phyloP scores from a whole-genome alignment of 2,888 invertebrate species.

The Leucoptera coffeella region DNA sequence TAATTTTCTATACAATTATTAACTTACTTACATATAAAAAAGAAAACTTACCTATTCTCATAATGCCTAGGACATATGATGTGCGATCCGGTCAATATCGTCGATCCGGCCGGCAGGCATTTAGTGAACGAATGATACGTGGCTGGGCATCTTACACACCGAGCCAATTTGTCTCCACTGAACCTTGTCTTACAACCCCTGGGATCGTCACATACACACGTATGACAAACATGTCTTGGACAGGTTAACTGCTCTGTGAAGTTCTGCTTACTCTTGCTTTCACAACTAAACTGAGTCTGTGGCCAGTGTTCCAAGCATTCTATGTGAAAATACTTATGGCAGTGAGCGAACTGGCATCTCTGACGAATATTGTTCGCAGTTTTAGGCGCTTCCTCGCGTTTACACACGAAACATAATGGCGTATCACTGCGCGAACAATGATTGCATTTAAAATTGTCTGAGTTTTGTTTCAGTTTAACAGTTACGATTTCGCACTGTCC shows the following conservation, averaged over 20 bases:
- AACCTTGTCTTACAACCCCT: slow-evolving; percentile 58
- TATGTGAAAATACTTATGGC: slow-evolving; percentile 69
- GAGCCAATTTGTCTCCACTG: slow-evolving; percentile 59
- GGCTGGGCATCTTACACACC: slow-evolving; percentile 83
- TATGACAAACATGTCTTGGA: slow-evolving; percentile 80
- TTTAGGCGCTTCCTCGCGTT: slow-evolving; percentile 24
- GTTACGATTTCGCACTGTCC: slow-evolving; percentile 40
- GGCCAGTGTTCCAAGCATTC: slow-evolving; percentile 75
- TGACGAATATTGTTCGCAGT: slow-evolving; percentile 33
- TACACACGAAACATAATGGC: slow-evolving; percentile 65
- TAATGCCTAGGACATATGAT: slow-evolving; percentile 85
- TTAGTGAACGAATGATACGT: slow-evolving; percentile 81
- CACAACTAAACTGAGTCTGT: slow-evolving; percentile 57
- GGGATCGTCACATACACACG: slow-evolving; percentile 76
- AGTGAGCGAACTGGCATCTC: slow-evolving; percentile 60
- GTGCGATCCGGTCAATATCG: slow-evolving; percentile 66
- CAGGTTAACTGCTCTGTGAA: slow-evolving; percentile 59
- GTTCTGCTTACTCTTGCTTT: slow-evolving; percentile 27
- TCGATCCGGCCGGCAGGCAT: slow-evolving; percentile 83
- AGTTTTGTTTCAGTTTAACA: slow-evolving; percentile 18
- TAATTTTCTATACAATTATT: no score
- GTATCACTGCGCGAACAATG: slow-evolving; percentile 53
- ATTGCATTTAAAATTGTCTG: slow-evolving; percentile 42
- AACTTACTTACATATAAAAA: no score
- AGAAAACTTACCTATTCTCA: slow-evolving; percentile 26